Evolutionary conservation across 2,113 vertebrate species (phyloP), one percentile per base, ranked within the genome.

Genomic region (Naja naja): DNA sequence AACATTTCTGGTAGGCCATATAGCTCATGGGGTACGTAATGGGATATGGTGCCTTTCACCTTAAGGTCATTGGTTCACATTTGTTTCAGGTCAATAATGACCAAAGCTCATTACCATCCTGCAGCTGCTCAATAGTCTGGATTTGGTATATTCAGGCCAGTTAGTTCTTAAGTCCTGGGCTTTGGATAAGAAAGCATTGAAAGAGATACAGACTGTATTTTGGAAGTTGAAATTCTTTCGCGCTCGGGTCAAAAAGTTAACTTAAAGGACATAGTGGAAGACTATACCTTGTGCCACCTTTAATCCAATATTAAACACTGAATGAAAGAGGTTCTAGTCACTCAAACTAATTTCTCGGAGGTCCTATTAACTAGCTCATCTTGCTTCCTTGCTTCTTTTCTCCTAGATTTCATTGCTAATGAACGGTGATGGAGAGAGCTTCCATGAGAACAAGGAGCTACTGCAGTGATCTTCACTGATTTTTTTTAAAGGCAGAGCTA

Each of bases 51-150:
- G 56, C 94, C 95, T 96, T 97, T 96, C 96, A 95, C 96, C 95
- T 97, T 97, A 95, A 94, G 96, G 94, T 97, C 96, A 94, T 93
- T 90, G 92, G 91, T 96, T 96, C 96, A 96, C 92, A 93, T 95
- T 95, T 94, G 89, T 93, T 96, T 52, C 96, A 95, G 93, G 94
- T 95, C 94, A 94, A 90, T 92, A 95, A 95, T 94, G 92, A 95
- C 94, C 96, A 93, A 96, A 95, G 89, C 95, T 96, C 22, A 7
- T 96, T 97, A 97, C 95, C 90, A 93, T 96, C 89, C 95, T 89
- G 94, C 96, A 97, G 95, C 94, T 97, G 95, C 94, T 94, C 94
- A 92, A 94, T 87, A 95, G 95, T 69, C 89, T 93, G 90, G 53
- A 88, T 54, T 85, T 88, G 87, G 53, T 90, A 16, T 45, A 47